Conservation (phyloP, 2,888 invertebrate genomes). For the Ephialtes manifestator region DNA sequence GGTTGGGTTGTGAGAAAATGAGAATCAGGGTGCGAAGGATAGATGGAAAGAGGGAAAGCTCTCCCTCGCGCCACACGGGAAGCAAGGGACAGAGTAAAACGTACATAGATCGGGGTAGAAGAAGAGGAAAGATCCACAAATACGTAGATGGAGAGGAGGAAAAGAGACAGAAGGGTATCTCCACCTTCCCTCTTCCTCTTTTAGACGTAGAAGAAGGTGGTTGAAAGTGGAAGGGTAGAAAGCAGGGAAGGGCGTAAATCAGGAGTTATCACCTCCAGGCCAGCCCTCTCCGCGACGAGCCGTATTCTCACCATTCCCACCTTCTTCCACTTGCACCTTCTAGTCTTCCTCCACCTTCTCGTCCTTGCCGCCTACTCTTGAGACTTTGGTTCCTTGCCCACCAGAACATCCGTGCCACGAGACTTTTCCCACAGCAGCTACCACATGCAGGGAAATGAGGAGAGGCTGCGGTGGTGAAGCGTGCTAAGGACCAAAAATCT, state of each 20-base stretch:
- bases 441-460: background rate
- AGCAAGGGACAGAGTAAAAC: slow-evolving; percentile 45
- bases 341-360: slow-evolving; percentile 39
- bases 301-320: slow-evolving; percentile 68
- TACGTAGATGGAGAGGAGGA: slow-evolving; percentile 26
- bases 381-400: slow-evolving; percentile 50
- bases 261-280: slow-evolving; percentile 82
- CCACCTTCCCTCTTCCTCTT: slow-evolving; percentile 31
- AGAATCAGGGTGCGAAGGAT: slow-evolving; percentile 72
- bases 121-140: slow-evolving; percentile 29
- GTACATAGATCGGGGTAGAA: slow-evolving; percentile 47
- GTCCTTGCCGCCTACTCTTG: slow-evolving; percentile 55
- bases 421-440: slow-evolving; percentile 44
- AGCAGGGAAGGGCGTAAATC: slow-evolving; percentile 79
- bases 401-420: slow-evolving; percentile 47
- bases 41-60: slow-evolving; percentile 47
- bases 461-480: background rate
- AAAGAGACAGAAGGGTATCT: slow-evolving; percentile 44
- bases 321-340: slow-evolving; percentile 46
- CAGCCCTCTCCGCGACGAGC: slow-evolving; percentile 76
- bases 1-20: slow-evolving; percentile 74
- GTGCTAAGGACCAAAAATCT: slow-evolving; percentile 76
- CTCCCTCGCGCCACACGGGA: slow-evolving; percentile 36
- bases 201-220: slow-evolving; percentile 53
- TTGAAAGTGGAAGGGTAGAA: slow-evolving; percentile 54